Base-by-base conservation (phyloP, 2,797 vertebrate genomes). In the Pithecia hirsuta region DNA sequence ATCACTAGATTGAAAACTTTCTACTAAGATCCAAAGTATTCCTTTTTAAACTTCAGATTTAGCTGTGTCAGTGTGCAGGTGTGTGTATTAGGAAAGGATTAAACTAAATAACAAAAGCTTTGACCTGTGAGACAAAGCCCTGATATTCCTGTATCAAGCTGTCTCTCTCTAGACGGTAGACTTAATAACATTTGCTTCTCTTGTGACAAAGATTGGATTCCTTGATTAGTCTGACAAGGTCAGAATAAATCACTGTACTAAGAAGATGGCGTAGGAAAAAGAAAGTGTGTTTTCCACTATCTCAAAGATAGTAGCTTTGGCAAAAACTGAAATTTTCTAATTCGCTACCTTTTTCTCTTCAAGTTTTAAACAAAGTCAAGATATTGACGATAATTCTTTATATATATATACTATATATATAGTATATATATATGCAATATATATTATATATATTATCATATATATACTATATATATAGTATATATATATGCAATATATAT, bases 141-240 rank as follows among this genome's bases (percentile, higher is more conserved):
- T 93, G 75, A 92, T 95, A 95, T 74, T 84, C 84, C 95, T 96
- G 64, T 93, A 81, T 36, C 52, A 87, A 85, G 57, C 76, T 97
- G 92, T 93, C 92, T 97, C 55, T 97, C 97, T 98, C 97, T 83
- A 93, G 95, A 98, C 91, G 50, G 91, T 50, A 95, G 96, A 97
- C 33, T 96, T 90, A 97, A 82, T 97, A 96, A 96, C 85, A 89
- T 92, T 97, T 98, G 84, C 94, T 98, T 97, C 93, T 95, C 91
- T 97, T 97, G 55, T 82, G 93, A 72, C 96, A 84, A 88, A 97
- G 92, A 98, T 93, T 0, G 0, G 83, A 97, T 94, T 87, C 72
- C 97, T 91, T 96, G 97, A 98, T 97, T 98, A 97, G 78, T 97
- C 72, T 98, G 89, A 98, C 91, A 95, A 94, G 91, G 88, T 92